Evolutionary conservation across 2,888 invertebrate species (phyloP), one percentile per base, ranked within the genome.

Genomic region (Pinctada fucata): DNA sequence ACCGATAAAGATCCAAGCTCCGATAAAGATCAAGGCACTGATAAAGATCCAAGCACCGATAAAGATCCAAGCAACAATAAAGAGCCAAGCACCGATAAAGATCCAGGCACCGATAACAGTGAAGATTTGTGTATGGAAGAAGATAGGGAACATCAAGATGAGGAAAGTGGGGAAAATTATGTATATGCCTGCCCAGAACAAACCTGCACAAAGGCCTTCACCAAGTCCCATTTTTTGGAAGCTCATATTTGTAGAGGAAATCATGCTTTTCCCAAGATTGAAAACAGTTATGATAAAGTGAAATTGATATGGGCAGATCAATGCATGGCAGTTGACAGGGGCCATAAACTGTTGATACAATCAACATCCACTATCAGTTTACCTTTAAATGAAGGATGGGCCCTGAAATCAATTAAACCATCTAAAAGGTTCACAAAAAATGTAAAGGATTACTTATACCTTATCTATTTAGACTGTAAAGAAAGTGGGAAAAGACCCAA

Each of bases 161-260:
- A 50, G 10, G 52, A 10, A 50, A 16, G n/a, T n/a, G 50, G 45
- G 8, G 45, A n/a, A 13, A n/a, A 58, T 72, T n/a, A 45, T 58
- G 52, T 58, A 63, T 72, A 58, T 72, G 52, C 72, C 3, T 72
- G 72, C 58, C 63, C 72, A 72, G 58, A 72, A 31, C 49, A 72
- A 47, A 72, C 58, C 16, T 72, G 47, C 63, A 72, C 47, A 47
- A 72, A 72, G 63, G 72, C 58, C 52, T 72, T 45, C 58, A 72
- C 58, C 52, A 52, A 58, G 50, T 52, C 52, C 10, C 72, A 58
- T 72, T 72, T 72, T 2, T 45, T 58, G 13, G 63, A 72, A 13
- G 63, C 63, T 52, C 72, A 72, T 72, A 72, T 72, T 45, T 13
- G 48, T 45, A 45, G 51, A 8, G 63, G 72, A 63, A 70, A 70